Percentiles rank a stretch among this genome's conserved stretches.
Evolutionary conservation across 2,888 invertebrate genomes (phyloP).

Genomic region (Morinoia aosen): DNA sequence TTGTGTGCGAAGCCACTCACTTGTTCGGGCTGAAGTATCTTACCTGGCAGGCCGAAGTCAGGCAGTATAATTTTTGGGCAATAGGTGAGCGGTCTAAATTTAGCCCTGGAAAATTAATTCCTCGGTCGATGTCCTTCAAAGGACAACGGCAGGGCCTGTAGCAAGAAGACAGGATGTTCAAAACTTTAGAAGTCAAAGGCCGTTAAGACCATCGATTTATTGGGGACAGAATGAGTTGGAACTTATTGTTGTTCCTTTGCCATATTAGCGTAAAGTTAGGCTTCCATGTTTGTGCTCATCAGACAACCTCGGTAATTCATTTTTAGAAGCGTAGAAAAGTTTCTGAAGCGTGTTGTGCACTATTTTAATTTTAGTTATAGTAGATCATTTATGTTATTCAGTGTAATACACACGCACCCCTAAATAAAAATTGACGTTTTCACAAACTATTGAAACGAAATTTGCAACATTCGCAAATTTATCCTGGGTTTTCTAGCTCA

Average conservation of each 20-base stretch:
- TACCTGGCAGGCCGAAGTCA: neutral
- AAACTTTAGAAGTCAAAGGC: neutral
- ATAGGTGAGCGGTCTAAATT: neutral
- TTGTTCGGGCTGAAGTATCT: neutral
- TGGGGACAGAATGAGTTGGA: neutral
- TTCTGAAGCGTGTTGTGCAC: neutral
- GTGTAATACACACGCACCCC: too few species aligned
- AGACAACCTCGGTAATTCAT: neutral
- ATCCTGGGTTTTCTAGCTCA: neutral
- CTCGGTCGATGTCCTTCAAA: neutral
- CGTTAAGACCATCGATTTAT: neutral
- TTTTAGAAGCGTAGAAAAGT: neutral
- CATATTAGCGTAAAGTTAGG: neutral
- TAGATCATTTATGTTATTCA: neutral
- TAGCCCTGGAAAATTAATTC: neutral
- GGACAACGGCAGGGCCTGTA: neutral
- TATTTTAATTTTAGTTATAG: neutral
- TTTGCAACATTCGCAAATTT: neutral
- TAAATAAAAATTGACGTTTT: neutral
- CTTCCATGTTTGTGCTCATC: neutral
- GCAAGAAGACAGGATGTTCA: neutral
- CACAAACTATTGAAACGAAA: neutral
- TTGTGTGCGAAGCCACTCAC: neutral
- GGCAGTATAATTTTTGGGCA: neutral
- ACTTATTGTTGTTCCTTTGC: neutral